Conservation (phyloP, 2,113 vertebrate genomes). For the Ranitomeya variabilis region DNA sequence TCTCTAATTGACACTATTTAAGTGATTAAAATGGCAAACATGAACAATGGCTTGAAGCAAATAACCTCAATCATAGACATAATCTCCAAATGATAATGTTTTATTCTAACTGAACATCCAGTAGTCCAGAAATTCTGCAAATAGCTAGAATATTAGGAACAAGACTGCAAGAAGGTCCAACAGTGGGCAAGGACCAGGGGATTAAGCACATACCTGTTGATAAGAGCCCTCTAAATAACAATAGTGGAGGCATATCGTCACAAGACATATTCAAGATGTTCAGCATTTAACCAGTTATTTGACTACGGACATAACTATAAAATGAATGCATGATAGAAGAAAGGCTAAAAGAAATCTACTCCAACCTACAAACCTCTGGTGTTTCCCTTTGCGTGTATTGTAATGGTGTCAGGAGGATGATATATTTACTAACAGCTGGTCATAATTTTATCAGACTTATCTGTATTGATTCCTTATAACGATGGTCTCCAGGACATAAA, state of each 20-base stretch:
- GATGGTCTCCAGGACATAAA: slow-evolving; percentile 20
- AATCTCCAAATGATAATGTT: no score
- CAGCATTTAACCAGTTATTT: not conserved
- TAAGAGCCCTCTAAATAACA: not conserved
- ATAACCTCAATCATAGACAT: no score
- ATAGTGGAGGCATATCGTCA: not conserved
- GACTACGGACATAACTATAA: not conserved
- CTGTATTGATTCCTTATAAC: slow-evolving; percentile 18
- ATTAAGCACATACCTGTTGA: not conserved
- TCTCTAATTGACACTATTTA: no score
- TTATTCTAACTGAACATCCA: not conserved
- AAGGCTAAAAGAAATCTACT: not conserved
- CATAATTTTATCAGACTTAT: slow-evolving; percentile 1
- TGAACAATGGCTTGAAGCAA: no score
- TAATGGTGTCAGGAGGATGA: not conserved
- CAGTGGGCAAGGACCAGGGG: not conserved
- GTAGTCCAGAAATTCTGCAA: not conserved
- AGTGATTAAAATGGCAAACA: no score
- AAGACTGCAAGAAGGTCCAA: not conserved
- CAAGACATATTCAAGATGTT: not conserved
- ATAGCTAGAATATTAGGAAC: not conserved
- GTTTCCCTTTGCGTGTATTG: not conserved
- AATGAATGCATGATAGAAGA: not conserved
- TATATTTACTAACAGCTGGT: slow-evolving; percentile 21
- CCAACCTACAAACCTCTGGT: not conserved